phyloP scores from a whole-genome alignment of 2,113 vertebrate species.

The Sander vitreus region DNA sequence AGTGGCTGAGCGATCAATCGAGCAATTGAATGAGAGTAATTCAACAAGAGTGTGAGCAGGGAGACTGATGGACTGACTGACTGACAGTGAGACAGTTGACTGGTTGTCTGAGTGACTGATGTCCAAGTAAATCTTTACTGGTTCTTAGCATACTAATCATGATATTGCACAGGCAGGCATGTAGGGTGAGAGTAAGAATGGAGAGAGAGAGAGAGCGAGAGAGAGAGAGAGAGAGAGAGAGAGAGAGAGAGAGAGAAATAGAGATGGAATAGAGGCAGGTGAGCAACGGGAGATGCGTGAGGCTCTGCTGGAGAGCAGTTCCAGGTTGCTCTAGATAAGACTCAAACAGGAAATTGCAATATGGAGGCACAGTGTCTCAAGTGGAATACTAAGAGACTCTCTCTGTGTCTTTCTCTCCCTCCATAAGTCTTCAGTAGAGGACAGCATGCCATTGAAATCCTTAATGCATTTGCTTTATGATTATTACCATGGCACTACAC shows the following conservation, averaged over 20 bases:
- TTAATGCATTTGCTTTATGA: conserved; percentile 41
- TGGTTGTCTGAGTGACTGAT: conserved; percentile 66
- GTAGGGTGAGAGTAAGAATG: conserved; percentile 13
- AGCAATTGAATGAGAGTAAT: conserved; percentile 57
- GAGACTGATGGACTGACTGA: conserved; percentile 40
- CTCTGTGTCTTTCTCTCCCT: conserved; percentile 14
- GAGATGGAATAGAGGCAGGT: conserved; percentile 43
- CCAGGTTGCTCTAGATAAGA: conserved; percentile 72
- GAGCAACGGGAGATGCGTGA: conserved; percentile 49
- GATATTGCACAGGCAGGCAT: conserved; percentile 33
- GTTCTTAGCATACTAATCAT: conserved; percentile 66
- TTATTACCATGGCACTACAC: conserved; percentile 41
- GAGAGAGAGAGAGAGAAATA: conserved; percentile 21
- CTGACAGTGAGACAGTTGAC: conserved; percentile 59
- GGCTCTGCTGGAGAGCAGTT: conserved; percentile 60
- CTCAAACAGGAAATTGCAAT: conserved; percentile 79
- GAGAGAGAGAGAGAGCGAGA: conserved; percentile 2
- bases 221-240: conserved; percentile 7
- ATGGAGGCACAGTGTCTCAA: conserved; percentile 60
- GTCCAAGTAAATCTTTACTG: conserved; percentile 42
- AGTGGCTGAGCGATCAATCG: conserved; percentile 20
- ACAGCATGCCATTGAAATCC: conserved; percentile 33
- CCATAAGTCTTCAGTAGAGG: conserved; percentile 20
- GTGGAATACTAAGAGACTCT: conserved; percentile 73
- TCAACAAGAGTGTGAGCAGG: conserved; percentile 7